Conservation (phyloP, 2,113 vertebrate species). For the Strix aluco region DNA sequence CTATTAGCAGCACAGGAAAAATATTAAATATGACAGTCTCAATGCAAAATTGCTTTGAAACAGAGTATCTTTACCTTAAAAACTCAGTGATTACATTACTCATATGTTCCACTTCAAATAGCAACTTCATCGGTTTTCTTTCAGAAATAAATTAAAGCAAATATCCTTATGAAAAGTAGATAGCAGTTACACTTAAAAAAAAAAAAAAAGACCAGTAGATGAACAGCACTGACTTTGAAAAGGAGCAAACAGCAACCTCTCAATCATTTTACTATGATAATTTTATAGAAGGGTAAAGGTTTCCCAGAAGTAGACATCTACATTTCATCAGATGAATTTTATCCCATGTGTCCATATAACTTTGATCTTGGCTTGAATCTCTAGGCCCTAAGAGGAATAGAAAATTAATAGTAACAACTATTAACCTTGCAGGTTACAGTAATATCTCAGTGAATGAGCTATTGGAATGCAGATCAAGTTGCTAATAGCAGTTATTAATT, state of each 20-base stretch:
- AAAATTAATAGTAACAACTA: neutral
- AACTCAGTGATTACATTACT: neutral
- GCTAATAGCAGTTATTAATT: conserved; percentile 11
- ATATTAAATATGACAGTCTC: neutral
- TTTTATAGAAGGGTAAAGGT: neutral
- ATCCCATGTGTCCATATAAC: neutral
- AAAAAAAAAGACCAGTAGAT: neutral
- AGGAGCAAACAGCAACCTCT: neutral
- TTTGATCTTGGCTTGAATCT: neutral
- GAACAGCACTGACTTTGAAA: neutral
- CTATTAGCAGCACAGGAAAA: neutral
- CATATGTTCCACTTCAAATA: neutral
- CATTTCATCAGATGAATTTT: neutral
- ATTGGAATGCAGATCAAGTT: neutral
- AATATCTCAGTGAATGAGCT: neutral
- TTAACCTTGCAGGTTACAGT: neutral
- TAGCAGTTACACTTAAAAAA: neutral
- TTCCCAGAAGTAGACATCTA: neutral
- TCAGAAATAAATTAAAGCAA: neutral
- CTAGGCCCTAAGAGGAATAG: neutral
- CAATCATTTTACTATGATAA: neutral
- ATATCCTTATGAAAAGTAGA: neutral
- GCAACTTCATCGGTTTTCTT: neutral
- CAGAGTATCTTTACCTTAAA: neutral
- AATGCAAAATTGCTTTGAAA: neutral